These are phyloP conservation scores for Tylochromis polylepis DNA, from an alignment of 2,113 vertebrate species.

Conservation along the genomic window DNA sequence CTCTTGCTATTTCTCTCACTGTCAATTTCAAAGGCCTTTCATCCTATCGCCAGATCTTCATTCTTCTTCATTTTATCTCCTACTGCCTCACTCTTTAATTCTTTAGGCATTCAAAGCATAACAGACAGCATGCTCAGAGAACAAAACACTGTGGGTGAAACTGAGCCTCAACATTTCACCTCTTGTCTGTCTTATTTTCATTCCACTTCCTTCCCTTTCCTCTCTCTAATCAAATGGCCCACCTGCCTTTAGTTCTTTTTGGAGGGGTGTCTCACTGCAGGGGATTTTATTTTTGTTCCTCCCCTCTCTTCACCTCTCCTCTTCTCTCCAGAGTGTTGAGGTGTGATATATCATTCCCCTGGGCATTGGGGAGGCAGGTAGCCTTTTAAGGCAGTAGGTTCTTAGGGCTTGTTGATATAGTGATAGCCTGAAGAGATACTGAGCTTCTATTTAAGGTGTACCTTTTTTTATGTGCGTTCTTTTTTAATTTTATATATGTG, in stretches of 20 bases:
- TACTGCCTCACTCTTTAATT: constrained; percentile 26
- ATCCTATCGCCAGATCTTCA: constrained; percentile 17
- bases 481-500: background rate
- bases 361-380: constrained; percentile 18
- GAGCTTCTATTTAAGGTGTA: background rate
- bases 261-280: background rate
- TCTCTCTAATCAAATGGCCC: background rate
- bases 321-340: constrained; percentile 3
- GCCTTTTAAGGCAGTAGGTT: constrained; percentile 20
- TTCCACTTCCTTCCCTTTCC: background rate
- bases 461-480: background rate
- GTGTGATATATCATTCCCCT: constrained; percentile 34
- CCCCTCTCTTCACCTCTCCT: background rate
- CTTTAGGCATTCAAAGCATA: constrained; percentile 26
- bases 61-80: constrained; percentile 26
- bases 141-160: constrained; percentile 32
- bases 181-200: constrained; percentile 7
- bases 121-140: constrained; percentile 19
- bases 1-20: background rate
- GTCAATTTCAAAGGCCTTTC: constrained; percentile 16
- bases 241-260: background rate
- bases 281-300: background rate
- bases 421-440: constrained; percentile 19
- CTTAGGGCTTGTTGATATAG: constrained; percentile 29
- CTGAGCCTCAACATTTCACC: constrained; percentile 25